Conservation (phyloP, 1,140 invertebrate species). For the Drosophila virilis region DNA sequence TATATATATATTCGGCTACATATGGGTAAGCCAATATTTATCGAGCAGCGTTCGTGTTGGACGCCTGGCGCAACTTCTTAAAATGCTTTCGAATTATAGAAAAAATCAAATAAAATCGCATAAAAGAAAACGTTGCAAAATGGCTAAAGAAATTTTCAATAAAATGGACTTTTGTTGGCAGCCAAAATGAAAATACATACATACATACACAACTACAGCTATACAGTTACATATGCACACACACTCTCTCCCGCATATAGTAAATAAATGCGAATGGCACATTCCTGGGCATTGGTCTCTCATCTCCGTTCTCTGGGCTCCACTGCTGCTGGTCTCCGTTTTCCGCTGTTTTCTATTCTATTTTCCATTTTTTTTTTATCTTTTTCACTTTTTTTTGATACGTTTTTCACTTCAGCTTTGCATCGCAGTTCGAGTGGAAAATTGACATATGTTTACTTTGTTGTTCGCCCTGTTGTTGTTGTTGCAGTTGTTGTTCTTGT, state of each 20-base stretch:
- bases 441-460: slow-evolving; percentile 83
- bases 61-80: slow-evolving; percentile 73
- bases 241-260: slow-evolving; percentile 38
- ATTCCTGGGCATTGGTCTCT: slow-evolving; percentile 65
- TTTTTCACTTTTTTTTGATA: slow-evolving; percentile 53
- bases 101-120: slow-evolving; percentile 67
- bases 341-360: slow-evolving; percentile 25
- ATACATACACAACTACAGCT: slow-evolving; percentile 25
- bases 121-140: slow-evolving; percentile 60
- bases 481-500: slow-evolving; percentile 31
- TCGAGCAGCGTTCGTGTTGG: slow-evolving; percentile 76
- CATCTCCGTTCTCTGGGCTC: slow-evolving; percentile 12
- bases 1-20: slow-evolving; percentile 5
- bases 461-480: slow-evolving; percentile 51
- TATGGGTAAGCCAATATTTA: slow-evolving; percentile 74
- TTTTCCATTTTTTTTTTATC: slow-evolving; percentile 20
- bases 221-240: slow-evolving; percentile 20
- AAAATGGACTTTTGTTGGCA: slow-evolving; percentile 78
- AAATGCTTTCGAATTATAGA: slow-evolving; percentile 74
- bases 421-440: slow-evolving; percentile 81
- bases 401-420: slow-evolving; percentile 79
- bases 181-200: slow-evolving; percentile 70
- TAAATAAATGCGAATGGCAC: slow-evolving; percentile 70
- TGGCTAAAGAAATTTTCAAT: slow-evolving; percentile 55
- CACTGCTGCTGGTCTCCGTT: slow-evolving; percentile 29